Evolutionary conservation across 2,888 invertebrate genomes (phyloP).

Genomic region (Thumatha senex): DNA sequence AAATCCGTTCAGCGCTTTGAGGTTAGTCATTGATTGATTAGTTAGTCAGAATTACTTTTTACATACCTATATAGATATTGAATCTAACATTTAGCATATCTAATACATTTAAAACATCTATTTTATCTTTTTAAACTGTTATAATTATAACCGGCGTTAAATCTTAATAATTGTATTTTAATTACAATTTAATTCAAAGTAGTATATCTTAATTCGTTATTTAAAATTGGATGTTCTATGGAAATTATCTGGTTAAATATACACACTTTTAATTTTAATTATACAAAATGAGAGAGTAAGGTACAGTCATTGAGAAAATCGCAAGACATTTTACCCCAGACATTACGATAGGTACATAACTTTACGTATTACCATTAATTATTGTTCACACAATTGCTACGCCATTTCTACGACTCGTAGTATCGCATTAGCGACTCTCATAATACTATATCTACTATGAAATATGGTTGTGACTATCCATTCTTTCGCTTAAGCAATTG

Average conservation of each 20-base stretch:
- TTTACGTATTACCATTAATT: constrained; percentile 65
- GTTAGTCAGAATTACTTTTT: too few species aligned
- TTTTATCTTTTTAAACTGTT: constrained; percentile 17
- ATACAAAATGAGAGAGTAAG: constrained; percentile 18
- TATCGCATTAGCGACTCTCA: constrained; percentile 75
- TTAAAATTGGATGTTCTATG: constrained; percentile 5
- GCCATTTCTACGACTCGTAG: constrained; percentile 63
- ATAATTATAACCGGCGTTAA: constrained; percentile 16
- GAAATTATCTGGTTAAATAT: not conserved
- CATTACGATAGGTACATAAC: constrained; percentile 45
- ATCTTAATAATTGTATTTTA: constrained; percentile 18
- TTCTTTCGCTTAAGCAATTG: constrained; percentile 41
- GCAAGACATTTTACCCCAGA: constrained; percentile 61
- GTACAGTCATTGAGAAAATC: constrained; percentile 64
- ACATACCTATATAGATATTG: too few species aligned
- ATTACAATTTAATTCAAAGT: constrained; percentile 26
- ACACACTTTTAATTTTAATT: too few species aligned
- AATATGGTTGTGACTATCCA: constrained; percentile 64
- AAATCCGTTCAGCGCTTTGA: too few species aligned
- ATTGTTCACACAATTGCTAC: constrained; percentile 75
- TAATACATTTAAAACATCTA: not conserved
- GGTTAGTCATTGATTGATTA: too few species aligned
- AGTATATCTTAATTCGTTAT: constrained; percentile 6
- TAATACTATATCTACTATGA: constrained; percentile 76
- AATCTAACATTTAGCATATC: too few species aligned